A percentile compares a stretch with the other conserved stretches of the same genome.
Evolutionary conservation across 2,888 invertebrate species (phyloP).

Genomic region (Melolontha melolontha): DNA sequence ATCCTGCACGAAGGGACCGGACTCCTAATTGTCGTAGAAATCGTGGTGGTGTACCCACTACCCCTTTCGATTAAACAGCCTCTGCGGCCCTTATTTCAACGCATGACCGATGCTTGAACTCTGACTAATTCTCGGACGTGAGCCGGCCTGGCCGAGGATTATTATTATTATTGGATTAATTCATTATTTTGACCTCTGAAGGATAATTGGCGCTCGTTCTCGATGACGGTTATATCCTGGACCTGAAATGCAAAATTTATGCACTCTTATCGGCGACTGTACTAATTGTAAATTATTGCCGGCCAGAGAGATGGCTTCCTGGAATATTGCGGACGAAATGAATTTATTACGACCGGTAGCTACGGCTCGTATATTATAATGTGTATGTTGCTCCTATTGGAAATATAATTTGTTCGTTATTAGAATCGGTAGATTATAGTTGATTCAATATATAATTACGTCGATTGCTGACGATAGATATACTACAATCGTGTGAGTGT

Average conservation of each 20-base stretch:
- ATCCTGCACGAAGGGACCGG: slow-evolving; percentile 46
- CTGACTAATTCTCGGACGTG: slow-evolving; percentile 32
- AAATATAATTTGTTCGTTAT: slow-evolving; percentile 2
- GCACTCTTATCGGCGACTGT: slow-evolving; percentile 18
- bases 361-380: too few relatives aligned
- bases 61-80: slow-evolving; percentile 13
- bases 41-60: slow-evolving; percentile 7
- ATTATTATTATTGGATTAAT: slow-evolving; percentile 47
- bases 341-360: slow-evolving; percentile 17
- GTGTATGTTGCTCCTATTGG: background rate
- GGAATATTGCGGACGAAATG: background rate
- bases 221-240: background rate
- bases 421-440: background rate
- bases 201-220: slow-evolving; percentile 41
- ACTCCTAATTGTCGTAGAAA: slow-evolving; percentile 47
- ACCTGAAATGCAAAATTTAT: slow-evolving; percentile 16
- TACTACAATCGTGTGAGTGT: too few relatives aligned
- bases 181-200: slow-evolving; percentile 47
- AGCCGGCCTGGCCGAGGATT: slow-evolving; percentile 43
- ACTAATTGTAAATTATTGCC: slow-evolving; percentile 29
- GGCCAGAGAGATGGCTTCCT: slow-evolving; percentile 18
- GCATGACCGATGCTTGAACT: slow-evolving; percentile 42
- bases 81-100: slow-evolving; percentile 46
- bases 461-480: too few relatives aligned
- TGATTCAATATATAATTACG: too few relatives aligned